Conservation (phyloP, 2,888 invertebrate genomes). For the Hemaris fuciformis region DNA sequence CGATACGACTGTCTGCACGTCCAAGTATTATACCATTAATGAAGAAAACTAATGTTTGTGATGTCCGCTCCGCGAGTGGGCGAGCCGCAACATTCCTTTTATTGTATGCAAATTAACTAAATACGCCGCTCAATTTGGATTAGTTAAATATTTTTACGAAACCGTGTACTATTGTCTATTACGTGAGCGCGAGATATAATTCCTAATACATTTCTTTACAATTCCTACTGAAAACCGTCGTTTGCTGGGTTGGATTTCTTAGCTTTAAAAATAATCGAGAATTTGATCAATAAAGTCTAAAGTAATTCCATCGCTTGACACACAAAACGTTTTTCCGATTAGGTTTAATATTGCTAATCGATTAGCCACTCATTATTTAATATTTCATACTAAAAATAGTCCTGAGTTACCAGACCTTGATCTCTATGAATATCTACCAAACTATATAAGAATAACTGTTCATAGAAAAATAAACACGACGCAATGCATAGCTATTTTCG, state of each 20-base stretch:
- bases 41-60: conserved; percentile 9
- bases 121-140: conserved; percentile 17
- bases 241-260: too few relatives aligned
- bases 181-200: neutral
- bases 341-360: neutral
- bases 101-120: conserved; percentile 38
- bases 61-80: conserved; percentile 22
- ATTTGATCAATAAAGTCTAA: too few relatives aligned
- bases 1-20: conserved; percentile 8
- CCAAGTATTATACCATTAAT: conserved; percentile 4
- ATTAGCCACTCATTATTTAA: neutral
- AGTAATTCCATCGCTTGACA: too few relatives aligned
- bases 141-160: conserved; percentile 10
- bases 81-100: conserved; percentile 27
- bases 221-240: too few relatives aligned
- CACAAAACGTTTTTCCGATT: too few relatives aligned
- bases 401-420: neutral
- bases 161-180: neutral
- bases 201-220: neutral
- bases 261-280: too few relatives aligned
- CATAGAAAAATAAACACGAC: neutral
- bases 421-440: neutral
- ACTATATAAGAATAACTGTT: neutral
- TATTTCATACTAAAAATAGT: neutral
- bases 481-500: neutral